Conservation (phyloP, 1,140 invertebrate genomes). For the Meloidogyne exigua region DNA sequence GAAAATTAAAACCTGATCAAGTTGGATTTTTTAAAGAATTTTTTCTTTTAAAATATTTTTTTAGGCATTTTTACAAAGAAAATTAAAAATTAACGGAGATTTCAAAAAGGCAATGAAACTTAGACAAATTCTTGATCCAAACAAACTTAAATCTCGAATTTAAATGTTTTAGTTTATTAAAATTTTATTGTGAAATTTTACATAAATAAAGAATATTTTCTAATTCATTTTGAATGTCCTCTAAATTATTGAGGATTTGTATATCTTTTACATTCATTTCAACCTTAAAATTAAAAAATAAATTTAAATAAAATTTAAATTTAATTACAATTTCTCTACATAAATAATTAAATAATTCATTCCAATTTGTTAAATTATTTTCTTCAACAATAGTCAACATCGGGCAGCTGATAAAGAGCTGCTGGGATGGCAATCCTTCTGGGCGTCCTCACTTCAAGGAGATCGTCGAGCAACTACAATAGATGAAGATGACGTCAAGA, state of each 20-base stretch:
- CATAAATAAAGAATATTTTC: not conserved
- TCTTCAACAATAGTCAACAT: not conserved
- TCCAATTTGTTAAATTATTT: conserved; percentile 38
- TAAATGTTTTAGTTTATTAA: conserved; percentile 16
- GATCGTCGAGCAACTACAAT: not conserved
- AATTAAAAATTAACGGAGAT: conserved; percentile 57
- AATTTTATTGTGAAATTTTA: not conserved
- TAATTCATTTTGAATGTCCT: conserved; percentile 35
- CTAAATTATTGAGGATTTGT: conserved; percentile 39
- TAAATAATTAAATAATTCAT: conserved; percentile 41
- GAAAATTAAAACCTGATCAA: conserved; percentile 82
- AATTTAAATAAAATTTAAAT: conserved; percentile 15
- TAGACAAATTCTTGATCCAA: conserved; percentile 70
- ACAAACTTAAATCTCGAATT: conserved; percentile 56
- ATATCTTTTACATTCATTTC: conserved; percentile 33
- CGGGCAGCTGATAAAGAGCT: not conserved
- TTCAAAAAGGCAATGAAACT: conserved; percentile 87
- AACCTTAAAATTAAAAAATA: conserved; percentile 29
- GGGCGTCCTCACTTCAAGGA: not conserved
- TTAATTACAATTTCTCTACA: conserved; percentile 38
- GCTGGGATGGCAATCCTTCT: not conserved
- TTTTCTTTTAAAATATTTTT: conserved; percentile 9
- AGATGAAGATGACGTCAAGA: not conserved
- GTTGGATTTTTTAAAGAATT: conserved; percentile 79
- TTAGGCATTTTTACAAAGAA: conserved; percentile 87